Base-by-base conservation (phyloP, 2,888 invertebrate species). In the Cryptocheilus praepositus region DNA sequence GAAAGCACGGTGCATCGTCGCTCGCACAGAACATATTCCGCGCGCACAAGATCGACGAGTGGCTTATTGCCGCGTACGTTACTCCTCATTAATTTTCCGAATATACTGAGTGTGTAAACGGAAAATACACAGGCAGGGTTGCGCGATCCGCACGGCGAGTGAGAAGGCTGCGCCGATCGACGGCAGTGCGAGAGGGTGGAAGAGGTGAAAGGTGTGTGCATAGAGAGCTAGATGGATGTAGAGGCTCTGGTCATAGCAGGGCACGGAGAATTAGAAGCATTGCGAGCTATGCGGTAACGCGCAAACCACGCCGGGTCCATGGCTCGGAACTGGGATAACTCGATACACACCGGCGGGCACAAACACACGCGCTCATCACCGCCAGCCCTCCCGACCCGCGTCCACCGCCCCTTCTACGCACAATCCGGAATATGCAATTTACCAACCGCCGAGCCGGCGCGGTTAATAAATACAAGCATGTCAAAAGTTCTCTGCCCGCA, bases 341-440 rank as follows among this genome's bases (percentile, higher is more conserved):
- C 72, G 77, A 76, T 77, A 77, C 74, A 79, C 77, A 74, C 73
- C 67, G 72, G 70, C 70, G 61, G 64, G 58, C 73, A 70, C 69
- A 62, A n/a, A n/a, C 73, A 71, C 64, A 58, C 69, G 61, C 61
- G 25, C 43, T 57, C 43, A 53, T 28, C 28, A 46, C 67, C 25
- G 21, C 68, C 57, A 57, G 58, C 59, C 22, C 53, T 13, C 16
- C 67, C 63, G 43, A 28, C 43, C 18, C 61, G 56, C 70, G 18
- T 46, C 28, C 3, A 11, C 36, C 13, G 36, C 36, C 52, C 44
- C 44, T n/a, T 60, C 57, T 67, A 53, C 18, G 74, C 68, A 70
- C 81, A 79, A 11, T 11, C 67, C 75, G 67, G 71, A 76, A 81
- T 79, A 79, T 72, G 76, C 73, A 81, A 83, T 82, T 80, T 81